Evolutionary conservation across 2,113 vertebrate genomes (phyloP), one percentile per base, ranked within the genome.

Genomic region (Aldabrachelys gigantea): DNA sequence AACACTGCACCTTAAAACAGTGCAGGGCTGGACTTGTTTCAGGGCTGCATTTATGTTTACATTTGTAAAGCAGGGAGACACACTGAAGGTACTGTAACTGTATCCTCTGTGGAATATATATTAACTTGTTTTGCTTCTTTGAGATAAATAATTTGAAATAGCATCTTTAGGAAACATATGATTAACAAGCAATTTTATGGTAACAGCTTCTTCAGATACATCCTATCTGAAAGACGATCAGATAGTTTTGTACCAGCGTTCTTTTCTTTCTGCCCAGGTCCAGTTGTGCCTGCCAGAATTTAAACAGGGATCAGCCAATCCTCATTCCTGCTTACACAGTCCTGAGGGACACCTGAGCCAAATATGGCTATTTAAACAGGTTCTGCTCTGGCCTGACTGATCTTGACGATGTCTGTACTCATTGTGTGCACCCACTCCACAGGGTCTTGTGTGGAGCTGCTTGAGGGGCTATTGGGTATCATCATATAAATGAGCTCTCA

Each of bases 31-130:
- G 12, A 50, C 47, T 31, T 75, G 83, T 59, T 82, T 57, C 10
- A 87, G 31, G 44, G 53, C 84, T 56, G 38, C 91, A 93, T 50
- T 0, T 82, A 12, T 62, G 69, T 75, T 96, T 82, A 80, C 86
- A 94, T 85, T 78, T 90, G 84, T 9, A 89, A 82, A 41, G 89
- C 80, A 89, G 10, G 47, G 49, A 90, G 90, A 84, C 59, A 89
- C 49, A 91, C 9, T 53, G 84, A 35, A 78, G 57, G 22, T 88
- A 87, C 29, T 86, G 38, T n/a, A 10, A 41, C 19, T 5, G 4
- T 78, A 24, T 72, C 69, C 62, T 14, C 82, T 12, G 21, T 13
- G 8, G 10, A 81, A 1, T 54, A n/a, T 59, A 91, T 24, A 82
- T 16, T 80, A 88, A 38, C 54, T 85, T 41, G 35, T 47, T 82